Evolutionary conservation across 2,888 invertebrate genomes (phyloP), one percentile per base, ranked within the genome.

Genomic region (Danaus chrysippus): DNA sequence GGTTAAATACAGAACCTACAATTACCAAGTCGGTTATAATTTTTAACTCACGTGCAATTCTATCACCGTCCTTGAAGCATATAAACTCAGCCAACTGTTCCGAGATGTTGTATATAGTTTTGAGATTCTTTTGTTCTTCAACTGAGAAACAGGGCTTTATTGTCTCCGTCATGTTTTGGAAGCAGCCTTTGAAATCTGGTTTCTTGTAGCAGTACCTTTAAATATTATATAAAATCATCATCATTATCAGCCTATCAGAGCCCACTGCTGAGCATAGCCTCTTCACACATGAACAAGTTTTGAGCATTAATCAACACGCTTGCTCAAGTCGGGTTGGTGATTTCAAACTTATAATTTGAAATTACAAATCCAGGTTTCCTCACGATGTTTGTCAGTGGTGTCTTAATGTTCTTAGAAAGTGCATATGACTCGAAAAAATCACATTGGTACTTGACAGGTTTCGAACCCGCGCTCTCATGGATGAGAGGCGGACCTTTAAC

Each of bases 1-100:
- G 15, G 13, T 13, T 5, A 46, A 46, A 5, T 46, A 9, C 46
- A 46, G n/a, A 9, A n/a, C n/a, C 6, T 46, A 46, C 1, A 13
- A 46, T 13, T 46, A 1, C 15, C n/a, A 46, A 58, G 41, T 56
- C 43, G 42, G 34, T 41, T 34, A 55, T 10, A 34, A 43, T 34
- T 11, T 10, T 23, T 34, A 41, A 92, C 94, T 92, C 81, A 95
- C 95, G 86, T 0, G 96, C 96, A 72, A 96, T 94, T 71, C 96
- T 93, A 78, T 96, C 96, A 10, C 96, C 96, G 71, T 96, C 95
- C 73, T 96, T 96, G 74, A 92, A 93, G 76, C 96, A 96, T 23
- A 95, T 87, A 76, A 96, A 96, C 69, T 94, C 93, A 0, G 94
- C 86, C 0, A 96, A 83, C 67, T 94, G 94, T 44, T 94, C 92